phyloP scores from a whole-genome alignment of 2,797 vertebrate genomes.

The Gymnothorax javanicus region DNA sequence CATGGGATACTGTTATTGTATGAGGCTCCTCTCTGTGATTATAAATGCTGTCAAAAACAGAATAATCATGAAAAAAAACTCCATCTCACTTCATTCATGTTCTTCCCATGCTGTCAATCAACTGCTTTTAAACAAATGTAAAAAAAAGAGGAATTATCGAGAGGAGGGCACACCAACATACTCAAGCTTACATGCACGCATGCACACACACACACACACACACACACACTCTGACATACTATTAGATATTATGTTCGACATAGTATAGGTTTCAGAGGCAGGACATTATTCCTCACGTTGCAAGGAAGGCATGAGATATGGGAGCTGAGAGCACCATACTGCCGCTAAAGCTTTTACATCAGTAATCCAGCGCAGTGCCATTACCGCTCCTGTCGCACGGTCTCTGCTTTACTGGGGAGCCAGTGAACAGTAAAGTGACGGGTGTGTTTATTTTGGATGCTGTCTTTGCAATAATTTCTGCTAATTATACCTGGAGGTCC shows the following conservation, averaged over 20 bases:
- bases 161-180: not conserved
- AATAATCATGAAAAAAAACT: not conserved
- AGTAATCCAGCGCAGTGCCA: not conserved
- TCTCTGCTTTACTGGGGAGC: not conserved
- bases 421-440: not conserved
- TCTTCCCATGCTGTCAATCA: too few species aligned
- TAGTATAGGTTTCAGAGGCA: not conserved
- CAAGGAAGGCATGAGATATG: not conserved
- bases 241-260: too few species aligned
- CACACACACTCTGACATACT: too few species aligned
- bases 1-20: slow-evolving; percentile 22
- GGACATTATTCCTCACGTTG: not conserved
- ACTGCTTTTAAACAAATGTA: not conserved
- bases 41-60: not conserved
- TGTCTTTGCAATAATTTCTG: not conserved
- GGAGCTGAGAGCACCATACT: not conserved
- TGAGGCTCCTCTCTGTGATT: not conserved
- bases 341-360: not conserved
- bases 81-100: too few species aligned
- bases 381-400: not conserved
- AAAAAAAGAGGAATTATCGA: not conserved
- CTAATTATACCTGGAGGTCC: not conserved
- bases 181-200: not conserved
- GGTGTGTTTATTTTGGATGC: not conserved
- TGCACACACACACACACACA: not conserved